phyloP scores from a whole-genome alignment of 1,140 invertebrate genomes.

The Drosophila nannoptera region DNA sequence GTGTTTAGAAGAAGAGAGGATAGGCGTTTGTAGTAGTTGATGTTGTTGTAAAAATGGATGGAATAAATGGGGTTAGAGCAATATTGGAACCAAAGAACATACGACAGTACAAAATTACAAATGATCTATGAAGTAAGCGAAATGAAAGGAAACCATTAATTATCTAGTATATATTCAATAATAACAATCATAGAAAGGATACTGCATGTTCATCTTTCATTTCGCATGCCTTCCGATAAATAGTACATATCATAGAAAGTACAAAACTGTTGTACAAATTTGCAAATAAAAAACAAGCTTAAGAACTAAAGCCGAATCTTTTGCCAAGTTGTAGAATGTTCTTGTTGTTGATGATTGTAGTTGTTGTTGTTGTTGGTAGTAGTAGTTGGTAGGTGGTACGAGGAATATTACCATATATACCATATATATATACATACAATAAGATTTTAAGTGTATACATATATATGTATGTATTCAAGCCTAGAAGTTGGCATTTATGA shows the following conservation, averaged over 20 bases:
- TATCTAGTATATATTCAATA: neutral
- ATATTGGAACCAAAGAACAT: slow-evolving; percentile 66
- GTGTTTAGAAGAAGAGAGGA: slow-evolving; percentile 61
- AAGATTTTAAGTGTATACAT: neutral
- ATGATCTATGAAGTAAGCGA: slow-evolving; percentile 26
- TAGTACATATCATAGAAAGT: slow-evolving; percentile 28
- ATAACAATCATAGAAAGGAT: neutral
- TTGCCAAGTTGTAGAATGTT: slow-evolving; percentile 64
- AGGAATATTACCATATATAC: slow-evolving; percentile 45
- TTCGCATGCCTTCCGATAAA: slow-evolving; percentile 20
- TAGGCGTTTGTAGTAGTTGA: slow-evolving; percentile 52
- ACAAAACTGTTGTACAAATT: slow-evolving; percentile 47
- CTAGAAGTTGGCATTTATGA: slow-evolving; percentile 38
- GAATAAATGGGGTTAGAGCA: slow-evolving; percentile 56
- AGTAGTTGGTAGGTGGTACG: slow-evolving; percentile 62
- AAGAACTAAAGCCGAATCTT: slow-evolving; percentile 68
- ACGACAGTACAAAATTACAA: slow-evolving; percentile 67
- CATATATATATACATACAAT: slow-evolving; percentile 10
- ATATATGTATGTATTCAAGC: slow-evolving; percentile 23
- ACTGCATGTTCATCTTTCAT: slow-evolving; percentile 7
- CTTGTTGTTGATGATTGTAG: slow-evolving; percentile 41
- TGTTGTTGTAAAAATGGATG: slow-evolving; percentile 55
- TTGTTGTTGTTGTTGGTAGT: slow-evolving; percentile 53
- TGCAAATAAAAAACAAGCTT: slow-evolving; percentile 60
- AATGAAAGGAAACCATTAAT: slow-evolving; percentile 14